Percentiles rank a stretch among this genome's conserved stretches.
Conservation (phyloP, 1,140 invertebrate genomes). For the Pentalonia nigronervosa region DNA sequence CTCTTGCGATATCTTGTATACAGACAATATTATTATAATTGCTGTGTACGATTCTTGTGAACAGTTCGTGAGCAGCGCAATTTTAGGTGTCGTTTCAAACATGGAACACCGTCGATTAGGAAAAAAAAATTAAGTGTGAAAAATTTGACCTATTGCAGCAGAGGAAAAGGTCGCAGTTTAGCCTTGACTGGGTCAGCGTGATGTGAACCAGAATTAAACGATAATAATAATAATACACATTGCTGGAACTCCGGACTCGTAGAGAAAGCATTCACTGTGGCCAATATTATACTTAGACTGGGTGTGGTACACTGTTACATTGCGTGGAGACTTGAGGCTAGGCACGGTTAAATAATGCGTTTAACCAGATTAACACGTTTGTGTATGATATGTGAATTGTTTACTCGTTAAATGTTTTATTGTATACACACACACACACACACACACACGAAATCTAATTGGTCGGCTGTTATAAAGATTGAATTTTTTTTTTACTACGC, state of each 20-base stretch:
- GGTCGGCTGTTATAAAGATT: not conserved
- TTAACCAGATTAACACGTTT: constrained; percentile 38
- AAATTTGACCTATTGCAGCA: constrained; percentile 49
- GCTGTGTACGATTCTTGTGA: not conserved
- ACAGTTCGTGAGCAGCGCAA: constrained; percentile 29
- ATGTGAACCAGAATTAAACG: constrained; percentile 39
- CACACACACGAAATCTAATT: not conserved
- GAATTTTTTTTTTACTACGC: not conserved
- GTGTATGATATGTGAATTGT: not conserved
- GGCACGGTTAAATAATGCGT: not conserved
- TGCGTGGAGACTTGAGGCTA: not conserved
- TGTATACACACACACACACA: not conserved
- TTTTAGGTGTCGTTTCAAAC: constrained; percentile 28
- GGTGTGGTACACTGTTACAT: not conserved
- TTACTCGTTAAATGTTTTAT: not conserved
- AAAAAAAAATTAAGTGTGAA: constrained; percentile 34
- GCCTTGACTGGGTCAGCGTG: constrained; percentile 33
- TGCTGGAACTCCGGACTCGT: not conserved
- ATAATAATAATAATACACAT: constrained; percentile 20
- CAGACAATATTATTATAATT: not conserved
- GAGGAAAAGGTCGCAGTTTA: constrained; percentile 38
- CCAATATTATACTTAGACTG: constrained; percentile 24
- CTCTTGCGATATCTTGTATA: not conserved
- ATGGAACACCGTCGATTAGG: not conserved
- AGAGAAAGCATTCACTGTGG: constrained; percentile 28